Percentiles rank a stretch among this genome's conserved stretches.
phyloP scores from a whole-genome alignment of 2,888 invertebrate species.

The Ormia ochracea region DNA sequence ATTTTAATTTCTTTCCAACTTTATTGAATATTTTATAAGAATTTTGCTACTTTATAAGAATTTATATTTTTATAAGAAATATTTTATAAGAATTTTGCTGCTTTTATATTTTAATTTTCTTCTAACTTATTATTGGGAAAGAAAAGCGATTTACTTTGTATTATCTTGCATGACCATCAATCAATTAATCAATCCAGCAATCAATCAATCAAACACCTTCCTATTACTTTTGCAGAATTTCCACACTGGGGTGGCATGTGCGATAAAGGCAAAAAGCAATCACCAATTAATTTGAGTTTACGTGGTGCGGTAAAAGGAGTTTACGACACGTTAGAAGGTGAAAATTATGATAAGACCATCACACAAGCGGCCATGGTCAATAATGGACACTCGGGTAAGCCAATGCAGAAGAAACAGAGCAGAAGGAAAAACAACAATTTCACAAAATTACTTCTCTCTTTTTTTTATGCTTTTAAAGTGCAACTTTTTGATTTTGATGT shows the following conservation, averaged over 20 bases:
- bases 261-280: slow-evolving; percentile 81
- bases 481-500: slow-evolving; percentile 70
- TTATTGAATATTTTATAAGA: too few relatives aligned
- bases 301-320: slow-evolving; percentile 78
- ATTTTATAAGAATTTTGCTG: too few relatives aligned
- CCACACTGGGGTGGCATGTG: slow-evolving; percentile 83
- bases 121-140: too few relatives aligned
- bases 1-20: too few relatives aligned
- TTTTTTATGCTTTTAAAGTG: slow-evolving; percentile 64
- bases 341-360: slow-evolving; percentile 71
- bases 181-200: too few relatives aligned
- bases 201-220: too few relatives aligned
- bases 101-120: too few relatives aligned
- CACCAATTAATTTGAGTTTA: slow-evolving; percentile 85
- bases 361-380: slow-evolving; percentile 70
- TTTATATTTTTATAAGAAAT: too few relatives aligned
- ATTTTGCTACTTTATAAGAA: too few relatives aligned
- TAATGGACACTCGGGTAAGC: slow-evolving; percentile 76
- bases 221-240: slow-evolving; percentile 67
- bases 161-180: not conserved
- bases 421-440: not conserved
- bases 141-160: too few relatives aligned
- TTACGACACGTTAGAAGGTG: slow-evolving; percentile 68
- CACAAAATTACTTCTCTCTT: not conserved
- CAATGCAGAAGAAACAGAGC: not conserved